Percentiles rank a stretch among this genome's conserved stretches.
Conservation (phyloP, 1,140 invertebrate species). For the Rhopalosiphum padi region DNA sequence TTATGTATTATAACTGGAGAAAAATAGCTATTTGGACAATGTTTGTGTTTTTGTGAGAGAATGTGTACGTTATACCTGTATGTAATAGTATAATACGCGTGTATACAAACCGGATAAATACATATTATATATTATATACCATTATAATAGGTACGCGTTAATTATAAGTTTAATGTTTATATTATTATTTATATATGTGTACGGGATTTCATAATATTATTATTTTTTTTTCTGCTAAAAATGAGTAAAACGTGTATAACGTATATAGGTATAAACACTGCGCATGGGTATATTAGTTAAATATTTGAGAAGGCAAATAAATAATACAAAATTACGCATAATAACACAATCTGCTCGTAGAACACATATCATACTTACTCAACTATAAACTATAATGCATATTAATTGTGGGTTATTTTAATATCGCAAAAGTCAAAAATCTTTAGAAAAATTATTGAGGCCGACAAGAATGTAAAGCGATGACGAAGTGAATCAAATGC, state of each 20-base stretch:
- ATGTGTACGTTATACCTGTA: not conserved
- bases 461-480: too few relatives aligned
- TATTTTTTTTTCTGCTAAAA: not conserved
- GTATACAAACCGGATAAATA: not conserved
- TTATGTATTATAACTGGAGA: not conserved
- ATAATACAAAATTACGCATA: not conserved
- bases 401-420: not conserved
- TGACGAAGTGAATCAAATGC: too few relatives aligned
- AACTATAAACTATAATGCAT: not conserved
- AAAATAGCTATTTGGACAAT: not conserved
- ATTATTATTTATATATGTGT: not conserved
- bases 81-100: not conserved
- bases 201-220: not conserved
- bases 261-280: not conserved
- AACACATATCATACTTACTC: not conserved
- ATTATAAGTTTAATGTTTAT: not conserved
- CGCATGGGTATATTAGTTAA: not conserved
- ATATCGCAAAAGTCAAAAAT: too few relatives aligned
- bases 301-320: not conserved
- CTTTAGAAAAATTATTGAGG: too few relatives aligned
- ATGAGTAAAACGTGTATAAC: not conserved
- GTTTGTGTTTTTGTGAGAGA: not conserved
- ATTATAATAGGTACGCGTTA: not conserved
- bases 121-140: not conserved
- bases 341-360: not conserved